Conservation (phyloP, 1,140 invertebrate species). For the Euglossa dilemma region DNA sequence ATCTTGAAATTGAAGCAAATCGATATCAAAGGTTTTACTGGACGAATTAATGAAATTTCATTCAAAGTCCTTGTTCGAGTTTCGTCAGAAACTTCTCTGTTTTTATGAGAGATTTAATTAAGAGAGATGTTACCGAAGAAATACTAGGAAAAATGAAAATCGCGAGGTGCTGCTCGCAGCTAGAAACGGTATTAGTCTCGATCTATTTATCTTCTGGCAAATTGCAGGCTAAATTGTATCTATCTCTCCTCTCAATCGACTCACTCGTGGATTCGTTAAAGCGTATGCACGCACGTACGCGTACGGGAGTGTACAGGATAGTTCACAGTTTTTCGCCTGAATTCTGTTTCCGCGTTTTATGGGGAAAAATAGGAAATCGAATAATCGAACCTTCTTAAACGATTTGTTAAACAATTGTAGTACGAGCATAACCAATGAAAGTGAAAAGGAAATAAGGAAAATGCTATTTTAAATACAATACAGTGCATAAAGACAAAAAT, state of each 20-base stretch:
- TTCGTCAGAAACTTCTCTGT: neutral
- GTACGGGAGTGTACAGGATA: neutral
- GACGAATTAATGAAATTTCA: no score
- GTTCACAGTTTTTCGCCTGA: neutral
- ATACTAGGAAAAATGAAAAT: neutral
- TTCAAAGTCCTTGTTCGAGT: no score
- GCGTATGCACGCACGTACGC: neutral
- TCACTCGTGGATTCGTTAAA: conserved; percentile 22
- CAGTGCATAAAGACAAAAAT: no score
- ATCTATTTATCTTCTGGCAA: conserved; percentile 6
- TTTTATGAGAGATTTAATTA: neutral
- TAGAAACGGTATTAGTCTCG: conserved; percentile 3
- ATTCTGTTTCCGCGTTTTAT: neutral
- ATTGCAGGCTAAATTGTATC: neutral
- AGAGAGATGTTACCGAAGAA: neutral
- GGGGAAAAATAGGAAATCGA: no score
- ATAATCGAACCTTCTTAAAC: no score
- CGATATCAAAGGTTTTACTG: no score
- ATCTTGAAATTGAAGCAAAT: no score
- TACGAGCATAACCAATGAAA: no score
- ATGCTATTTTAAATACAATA: no score
- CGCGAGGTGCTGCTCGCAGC: neutral
- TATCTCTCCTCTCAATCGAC: conserved; percentile 28
- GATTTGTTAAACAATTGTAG: no score
- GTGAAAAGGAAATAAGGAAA: no score